Base-by-base conservation (phyloP, 2,113 vertebrate genomes). In the Scytalopus superciliaris region DNA sequence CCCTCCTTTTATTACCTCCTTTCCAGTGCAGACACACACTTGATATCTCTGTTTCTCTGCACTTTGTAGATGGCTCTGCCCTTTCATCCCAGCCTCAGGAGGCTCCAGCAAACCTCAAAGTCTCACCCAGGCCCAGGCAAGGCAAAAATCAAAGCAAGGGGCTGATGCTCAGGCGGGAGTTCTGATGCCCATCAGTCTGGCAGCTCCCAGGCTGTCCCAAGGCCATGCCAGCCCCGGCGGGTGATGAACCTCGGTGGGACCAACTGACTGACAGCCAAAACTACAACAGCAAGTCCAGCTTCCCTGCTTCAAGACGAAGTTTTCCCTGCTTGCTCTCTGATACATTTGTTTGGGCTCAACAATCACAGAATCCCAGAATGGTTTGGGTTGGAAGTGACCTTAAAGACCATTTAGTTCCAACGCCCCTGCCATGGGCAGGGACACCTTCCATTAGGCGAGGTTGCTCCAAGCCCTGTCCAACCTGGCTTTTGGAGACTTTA, bases 171-270 rank as follows among this genome's bases (percentile, higher is more conserved):
- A 8, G 55, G 50, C 40, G 55, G 69, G 2, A 3, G 37, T 7
- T 57, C 21, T 21, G 50, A 31, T n/a, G 37, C 55, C 59, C 59
- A 22, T 2, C 19, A 64, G 79, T 37, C 75, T 22, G 25, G 49
- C 39, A 27, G 5, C 49, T 53, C 87, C 68, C 72, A 33, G 47
- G 21, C 52, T 30, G 44, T 7, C 57, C 80, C 84, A 59, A 35
- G 49, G 49, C 66, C 40, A 6, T 0, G 1, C 63, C 78, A 78
- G n/a, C 37, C 45, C 19, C 6, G 0, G 4, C 2, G 8, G n/a
- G 24, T 2, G 37, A 78, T 2, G 24, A 40, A 49, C 27, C 40
- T n/a, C 4, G 1, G 9, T 7, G 56, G 44, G 47, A 87, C 37
- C 57, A 33, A 53, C 6, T 24, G 11, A 25, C 25, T 47, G 23